phyloP scores from a whole-genome alignment of 2,888 invertebrate species.

The Peribatodes rhomboidaria region DNA sequence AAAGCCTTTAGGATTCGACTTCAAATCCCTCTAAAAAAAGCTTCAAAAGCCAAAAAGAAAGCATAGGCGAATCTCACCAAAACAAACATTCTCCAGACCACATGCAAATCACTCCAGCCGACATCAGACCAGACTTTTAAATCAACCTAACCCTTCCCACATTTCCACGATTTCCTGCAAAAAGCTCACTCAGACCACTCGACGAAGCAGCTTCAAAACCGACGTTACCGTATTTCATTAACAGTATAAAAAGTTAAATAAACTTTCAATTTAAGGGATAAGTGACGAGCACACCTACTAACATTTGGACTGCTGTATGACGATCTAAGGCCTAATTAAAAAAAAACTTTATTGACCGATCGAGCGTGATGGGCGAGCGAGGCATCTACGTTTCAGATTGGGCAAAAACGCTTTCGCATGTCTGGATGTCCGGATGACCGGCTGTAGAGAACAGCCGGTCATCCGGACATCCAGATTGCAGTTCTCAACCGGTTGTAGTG shows the following conservation, averaged over 20 bases:
- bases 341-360: too few relatives aligned
- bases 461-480: too few relatives aligned
- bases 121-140: slow-evolving; percentile 10
- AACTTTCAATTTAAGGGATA: background rate
- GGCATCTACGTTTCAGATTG: background rate
- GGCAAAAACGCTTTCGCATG: background rate
- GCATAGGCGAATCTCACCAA: background rate
- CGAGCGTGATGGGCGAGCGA: too few relatives aligned
- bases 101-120: slow-evolving; percentile 5
- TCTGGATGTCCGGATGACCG: too few relatives aligned
- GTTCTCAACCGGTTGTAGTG: too few relatives aligned
- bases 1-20: too few relatives aligned
- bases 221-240: slow-evolving; percentile 3
- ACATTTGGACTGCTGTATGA: too few relatives aligned
- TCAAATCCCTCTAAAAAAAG: background rate
- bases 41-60: background rate
- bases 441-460: too few relatives aligned
- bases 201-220: background rate
- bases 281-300: background rate
- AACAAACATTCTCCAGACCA: slow-evolving; percentile 7
- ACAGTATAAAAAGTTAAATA: background rate
- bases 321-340: too few relatives aligned
- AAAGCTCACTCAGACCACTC: slow-evolving; percentile 18
- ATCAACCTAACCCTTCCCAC: slow-evolving; percentile 11
- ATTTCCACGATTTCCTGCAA: slow-evolving; percentile 13